These are phyloP conservation scores for Peromyscus melanophrys DNA, from an alignment of 2,797 vertebrate species.

Conservation along the genomic window DNA sequence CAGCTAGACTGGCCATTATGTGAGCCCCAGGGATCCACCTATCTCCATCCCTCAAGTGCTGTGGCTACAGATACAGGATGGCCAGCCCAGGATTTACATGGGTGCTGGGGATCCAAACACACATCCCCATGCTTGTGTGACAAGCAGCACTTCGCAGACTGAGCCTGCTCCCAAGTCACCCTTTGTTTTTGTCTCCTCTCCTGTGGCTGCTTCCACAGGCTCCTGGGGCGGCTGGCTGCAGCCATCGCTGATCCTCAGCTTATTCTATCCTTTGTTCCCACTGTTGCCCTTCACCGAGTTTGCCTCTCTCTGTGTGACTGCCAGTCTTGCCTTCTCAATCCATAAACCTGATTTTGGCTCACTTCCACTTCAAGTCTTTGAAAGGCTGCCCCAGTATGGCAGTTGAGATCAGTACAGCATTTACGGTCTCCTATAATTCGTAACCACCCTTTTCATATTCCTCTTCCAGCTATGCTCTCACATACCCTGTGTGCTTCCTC, in stretches of 20 bases:
- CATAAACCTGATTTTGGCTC: not conserved
- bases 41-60: not conserved
- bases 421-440: not conserved
- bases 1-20: not conserved
- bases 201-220: not conserved
- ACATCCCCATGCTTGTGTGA: not conserved
- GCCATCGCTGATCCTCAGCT: not conserved
- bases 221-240: not conserved
- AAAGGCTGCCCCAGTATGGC: not conserved
- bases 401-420: not conserved
- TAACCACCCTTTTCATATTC: not conserved
- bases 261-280: not conserved
- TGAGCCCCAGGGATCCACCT: too few relatives aligned
- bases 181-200: not conserved
- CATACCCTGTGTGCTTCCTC: not conserved
- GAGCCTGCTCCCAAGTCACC: not conserved
- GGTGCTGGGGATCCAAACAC: not conserved
- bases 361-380: not conserved
- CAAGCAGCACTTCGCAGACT: not conserved
- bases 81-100: not conserved
- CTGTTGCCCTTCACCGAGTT: not conserved
- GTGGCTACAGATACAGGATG: too few relatives aligned
- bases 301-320: accelerated
- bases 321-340: not conserved
- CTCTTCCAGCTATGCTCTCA: not conserved